Evolutionary conservation across 2,888 invertebrate genomes (phyloP), one percentile per base, ranked within the genome.

Genomic region (Drosophila subquinaria): DNA sequence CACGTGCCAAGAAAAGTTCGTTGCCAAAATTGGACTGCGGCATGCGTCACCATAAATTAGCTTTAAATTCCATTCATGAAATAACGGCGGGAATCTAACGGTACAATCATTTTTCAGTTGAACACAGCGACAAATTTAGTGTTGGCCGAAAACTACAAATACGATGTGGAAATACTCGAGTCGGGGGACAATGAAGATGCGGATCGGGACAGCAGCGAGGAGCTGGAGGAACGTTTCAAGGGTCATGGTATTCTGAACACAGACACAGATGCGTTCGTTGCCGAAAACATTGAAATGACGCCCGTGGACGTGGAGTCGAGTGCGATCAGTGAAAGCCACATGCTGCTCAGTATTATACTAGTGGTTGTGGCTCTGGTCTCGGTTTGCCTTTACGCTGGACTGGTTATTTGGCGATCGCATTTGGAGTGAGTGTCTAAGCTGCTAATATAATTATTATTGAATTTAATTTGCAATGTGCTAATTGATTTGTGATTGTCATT

Each of bases 111-210:
- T 11, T 53, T 69, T 3, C 15, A 77, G 76, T 5, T 87, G 1
- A 89, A 86, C 23, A 76, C 77, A 1, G 88, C 86, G 5, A 82
- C 81, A 3, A 82, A 86, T 63, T 50, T 81, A 27, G 87, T 82
- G 8, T 50, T 85, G 15, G 89, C 82, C 15, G 73, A 68, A 13
- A 90, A 89, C 73, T 82, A 91, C 20, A 92, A 92, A 69, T 91
- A 91, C 68, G 91, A 91, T 64, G 91, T 92, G 55, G 92, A 92
- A 80, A 88, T 92, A 57, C 76, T 92, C 6, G 92, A 92, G 67
- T 89, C 91, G 0, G 83, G 84, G 23, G 83, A 88, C 63, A 75
- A 79, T 10, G 78, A 73, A 4, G 69, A 81, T 8, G 75, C 81
- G 17, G 82, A 81, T 13, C 69, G 70, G 6, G 75, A 81, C n/a